A percentile compares a stretch with the other conserved stretches of the same genome.
phyloP scores from a whole-genome alignment of 2,113 vertebrate genomes.

The Hyaena hyaena region DNA sequence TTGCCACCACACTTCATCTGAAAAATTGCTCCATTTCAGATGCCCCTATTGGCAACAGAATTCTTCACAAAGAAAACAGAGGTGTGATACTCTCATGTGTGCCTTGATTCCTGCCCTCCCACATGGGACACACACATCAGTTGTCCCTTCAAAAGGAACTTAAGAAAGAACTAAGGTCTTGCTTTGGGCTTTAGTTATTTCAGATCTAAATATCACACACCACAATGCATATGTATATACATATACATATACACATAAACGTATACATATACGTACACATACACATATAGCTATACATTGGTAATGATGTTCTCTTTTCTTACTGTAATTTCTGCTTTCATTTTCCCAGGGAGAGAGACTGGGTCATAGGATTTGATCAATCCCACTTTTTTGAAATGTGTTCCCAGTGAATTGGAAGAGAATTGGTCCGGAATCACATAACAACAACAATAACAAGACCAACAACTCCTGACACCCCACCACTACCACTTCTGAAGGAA shows the following conservation, averaged over 20 bases:
- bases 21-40: background rate
- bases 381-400: background rate
- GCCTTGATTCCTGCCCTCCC: background rate
- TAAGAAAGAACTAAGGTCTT: background rate
- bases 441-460: background rate
- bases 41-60: background rate
- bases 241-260: no score
- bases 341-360: background rate
- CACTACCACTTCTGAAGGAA: background rate
- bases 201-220: no score
- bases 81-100: accelerated
- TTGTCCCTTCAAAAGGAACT: background rate
- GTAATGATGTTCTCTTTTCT: background rate
- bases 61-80: background rate
- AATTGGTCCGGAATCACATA: background rate
- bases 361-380: background rate
- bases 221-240: background rate
- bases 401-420: background rate
- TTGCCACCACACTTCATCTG: accelerated
- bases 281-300: background rate
- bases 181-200: background rate
- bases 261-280: no score
- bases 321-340: background rate
- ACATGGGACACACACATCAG: background rate
- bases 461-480: background rate